Evolutionary conservation across 2,797 vertebrate genomes (phyloP), one percentile per base, ranked within the genome.

Genomic region (Rhadinocentrus ornatus): DNA sequence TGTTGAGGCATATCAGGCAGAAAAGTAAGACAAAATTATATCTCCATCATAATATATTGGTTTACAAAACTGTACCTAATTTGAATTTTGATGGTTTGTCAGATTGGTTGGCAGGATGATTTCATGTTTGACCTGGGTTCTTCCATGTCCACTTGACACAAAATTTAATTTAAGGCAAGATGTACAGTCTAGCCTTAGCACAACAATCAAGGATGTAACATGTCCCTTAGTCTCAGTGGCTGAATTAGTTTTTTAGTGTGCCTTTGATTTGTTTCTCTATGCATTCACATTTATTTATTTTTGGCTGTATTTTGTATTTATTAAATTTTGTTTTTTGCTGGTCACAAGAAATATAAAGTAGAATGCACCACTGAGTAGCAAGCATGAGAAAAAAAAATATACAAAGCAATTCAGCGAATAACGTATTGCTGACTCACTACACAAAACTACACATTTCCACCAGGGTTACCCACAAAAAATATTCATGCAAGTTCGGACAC

Each of bases 1-100:
- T 59, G 16, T 39, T 37, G 73, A 81, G 39, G 39, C 34, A 75
- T 65, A 62, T 34, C 35, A 66, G 73, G 41, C 41, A 66, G 65
- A 58, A 66, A 79, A 76, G 58, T 20, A 15, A 6, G 35, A 69
- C 56, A 80, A 35, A 54, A 75, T 72, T 29, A n/a, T 12, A 56
- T 41, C 46, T 70, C 44, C 24, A 37, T 3, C 56, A 52, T 39
- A 64, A 37, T 35, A 48, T 7, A 18, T 54, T 29, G 15, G 35
- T 69, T 59, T 31, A 27, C 61, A 52, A 66, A 58, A 5, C 50
- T 50, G 10, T 50, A 67, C 35, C 54, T 32, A 35, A 16, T 18
- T 75, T 1, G 7, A 54, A 71, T 57, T n/a, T 41, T 11, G 8
- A 58, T 60, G 4, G 13, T 2, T 20, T 46, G 9, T 5, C 50